phyloP scores from a whole-genome alignment of 1,140 invertebrate genomes.

The Tigriopus japonicus region DNA sequence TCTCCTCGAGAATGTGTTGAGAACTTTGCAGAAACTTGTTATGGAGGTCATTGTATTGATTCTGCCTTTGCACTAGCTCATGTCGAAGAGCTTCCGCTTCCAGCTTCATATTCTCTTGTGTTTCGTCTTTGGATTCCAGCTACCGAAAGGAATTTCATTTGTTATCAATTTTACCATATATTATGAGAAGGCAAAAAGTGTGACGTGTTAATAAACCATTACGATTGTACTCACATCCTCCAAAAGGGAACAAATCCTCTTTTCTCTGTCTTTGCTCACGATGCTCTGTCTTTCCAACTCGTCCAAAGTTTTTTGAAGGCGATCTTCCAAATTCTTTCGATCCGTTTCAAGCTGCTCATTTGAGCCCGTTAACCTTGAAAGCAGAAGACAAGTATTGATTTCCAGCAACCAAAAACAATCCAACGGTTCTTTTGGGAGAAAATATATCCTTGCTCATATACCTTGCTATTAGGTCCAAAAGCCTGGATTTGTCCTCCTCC shows the following conservation, averaged over 20 bases:
- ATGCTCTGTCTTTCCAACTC: neutral
- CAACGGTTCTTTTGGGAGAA: too few relatives aligned
- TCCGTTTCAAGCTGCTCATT: neutral
- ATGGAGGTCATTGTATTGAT: neutral
- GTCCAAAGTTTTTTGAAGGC: neutral
- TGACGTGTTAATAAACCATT: neutral
- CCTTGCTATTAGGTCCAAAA: too few relatives aligned
- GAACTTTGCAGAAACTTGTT: conserved; percentile 12
- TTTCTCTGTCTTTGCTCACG: neutral
- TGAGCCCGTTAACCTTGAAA: neutral
- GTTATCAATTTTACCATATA: too few relatives aligned
- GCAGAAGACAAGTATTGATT: neutral
- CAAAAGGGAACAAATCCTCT: neutral
- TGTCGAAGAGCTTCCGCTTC: neutral
- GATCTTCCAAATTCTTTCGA: neutral
- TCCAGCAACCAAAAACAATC: too few relatives aligned
- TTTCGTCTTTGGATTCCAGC: conserved; percentile 5
- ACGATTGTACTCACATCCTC: neutral
- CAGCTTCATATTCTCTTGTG: neutral
- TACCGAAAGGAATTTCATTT: too few relatives aligned
- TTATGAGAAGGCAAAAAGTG: neutral
- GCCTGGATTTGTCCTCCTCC: too few relatives aligned
- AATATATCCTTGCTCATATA: too few relatives aligned
- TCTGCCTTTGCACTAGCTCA: neutral
- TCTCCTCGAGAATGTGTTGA: neutral